These are phyloP conservation scores for Stenodema calcarata DNA, from an alignment of 2,888 invertebrate species.

Conservation along the genomic window DNA sequence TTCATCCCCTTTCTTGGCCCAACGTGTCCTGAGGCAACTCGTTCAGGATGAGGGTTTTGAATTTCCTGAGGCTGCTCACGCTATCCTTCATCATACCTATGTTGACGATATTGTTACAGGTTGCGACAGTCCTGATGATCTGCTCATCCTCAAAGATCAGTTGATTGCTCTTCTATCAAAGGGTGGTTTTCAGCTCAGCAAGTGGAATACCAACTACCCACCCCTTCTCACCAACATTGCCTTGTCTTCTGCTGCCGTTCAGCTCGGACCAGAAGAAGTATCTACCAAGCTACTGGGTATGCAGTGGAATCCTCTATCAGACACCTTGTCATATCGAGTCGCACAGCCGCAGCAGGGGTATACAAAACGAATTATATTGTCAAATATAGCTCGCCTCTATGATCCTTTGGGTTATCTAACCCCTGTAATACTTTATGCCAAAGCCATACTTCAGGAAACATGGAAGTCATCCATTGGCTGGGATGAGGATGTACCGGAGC, in stretches of 20 bases:
- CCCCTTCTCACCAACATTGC: not conserved
- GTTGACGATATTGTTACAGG: slow-evolving; percentile 8
- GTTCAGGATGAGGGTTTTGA: not conserved
- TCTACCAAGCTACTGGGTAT: slow-evolving; percentile 53
- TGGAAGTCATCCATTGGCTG: slow-evolving; percentile 1
- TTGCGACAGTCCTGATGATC: not conserved
- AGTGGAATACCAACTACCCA: slow-evolving; percentile 35
- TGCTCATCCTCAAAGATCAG: not conserved
- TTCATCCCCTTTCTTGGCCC: not conserved
- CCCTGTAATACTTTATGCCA: slow-evolving; percentile 20
- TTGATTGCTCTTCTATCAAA: not conserved
- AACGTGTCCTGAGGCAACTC: not conserved
- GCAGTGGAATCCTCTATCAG: slow-evolving; percentile 51
- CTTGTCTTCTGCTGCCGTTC: not conserved
- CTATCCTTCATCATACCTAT: not conserved
- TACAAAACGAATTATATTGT: slow-evolving; percentile 54
- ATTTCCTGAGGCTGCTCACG: not conserved
- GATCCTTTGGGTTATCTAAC: slow-evolving; percentile 22
- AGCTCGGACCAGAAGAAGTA: slow-evolving; percentile 6
- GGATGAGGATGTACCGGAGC: not conserved
- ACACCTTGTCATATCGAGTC: slow-evolving; percentile 51
- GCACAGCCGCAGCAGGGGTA: not conserved
- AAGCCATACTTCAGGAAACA: not conserved
- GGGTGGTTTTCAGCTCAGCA: slow-evolving; percentile 35
- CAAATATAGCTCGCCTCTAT: slow-evolving; percentile 15